These are phyloP conservation scores for Aleiodes testaceus DNA, from an alignment of 2,888 invertebrate genomes.

Conservation along the genomic window DNA sequence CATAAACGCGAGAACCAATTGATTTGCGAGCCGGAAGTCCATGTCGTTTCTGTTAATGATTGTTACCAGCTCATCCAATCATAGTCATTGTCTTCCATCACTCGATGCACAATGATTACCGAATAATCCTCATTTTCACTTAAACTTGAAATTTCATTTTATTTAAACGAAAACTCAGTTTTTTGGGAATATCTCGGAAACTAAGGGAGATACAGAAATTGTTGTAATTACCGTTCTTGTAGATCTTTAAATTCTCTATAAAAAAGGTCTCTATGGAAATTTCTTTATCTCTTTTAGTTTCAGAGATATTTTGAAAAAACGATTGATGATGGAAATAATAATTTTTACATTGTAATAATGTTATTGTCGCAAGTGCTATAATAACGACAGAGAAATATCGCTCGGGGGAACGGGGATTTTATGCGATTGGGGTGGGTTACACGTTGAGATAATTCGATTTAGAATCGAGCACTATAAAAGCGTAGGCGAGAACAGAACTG, in stretches of 20 bases:
- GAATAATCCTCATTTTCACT: conserved; percentile 22
- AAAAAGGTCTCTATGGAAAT: too few species aligned
- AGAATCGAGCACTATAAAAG: conserved; percentile 52
- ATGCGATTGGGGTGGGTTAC: conserved; percentile 2
- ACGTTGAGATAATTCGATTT: conserved; percentile 54
- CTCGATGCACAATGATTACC: conserved; percentile 17
- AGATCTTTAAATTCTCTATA: too few species aligned
- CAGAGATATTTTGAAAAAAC: too few species aligned
- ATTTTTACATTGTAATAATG: too few species aligned
- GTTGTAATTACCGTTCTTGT: too few species aligned
- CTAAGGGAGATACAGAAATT: too few species aligned
- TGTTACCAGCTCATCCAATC: conserved; percentile 55
- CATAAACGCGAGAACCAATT: conserved; percentile 70
- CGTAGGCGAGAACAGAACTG: conserved; percentile 45
- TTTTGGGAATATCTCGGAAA: too few species aligned
- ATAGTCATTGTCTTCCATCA: conserved; percentile 63
- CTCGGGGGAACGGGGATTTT: not conserved
- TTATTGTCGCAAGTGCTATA: too few species aligned
- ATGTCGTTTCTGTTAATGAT: conserved; percentile 71
- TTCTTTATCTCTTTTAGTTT: too few species aligned
- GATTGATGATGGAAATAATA: too few species aligned
- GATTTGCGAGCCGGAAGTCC: conserved; percentile 71
- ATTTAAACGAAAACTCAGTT: too few species aligned
- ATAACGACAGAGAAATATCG: not conserved
- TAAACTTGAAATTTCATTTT: conserved; percentile 30